Evolutionary conservation across 2,797 vertebrate genomes (phyloP), one percentile per base, ranked within the genome.

Genomic region (Mus minutoides): DNA sequence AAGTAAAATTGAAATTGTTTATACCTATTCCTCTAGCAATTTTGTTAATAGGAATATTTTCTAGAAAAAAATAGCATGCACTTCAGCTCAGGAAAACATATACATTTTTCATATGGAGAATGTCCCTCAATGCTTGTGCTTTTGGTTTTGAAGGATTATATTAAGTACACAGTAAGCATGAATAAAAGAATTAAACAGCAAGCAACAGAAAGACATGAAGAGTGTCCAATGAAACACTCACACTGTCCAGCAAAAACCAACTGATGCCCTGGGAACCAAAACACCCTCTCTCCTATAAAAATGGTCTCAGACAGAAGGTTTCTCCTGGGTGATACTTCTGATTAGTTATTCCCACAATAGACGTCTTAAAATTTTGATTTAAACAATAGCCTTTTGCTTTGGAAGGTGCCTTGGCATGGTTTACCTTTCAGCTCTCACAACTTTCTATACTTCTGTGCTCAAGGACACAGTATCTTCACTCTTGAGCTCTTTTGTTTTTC

Each of bases 21-120:
- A 67, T 40, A 54, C 17, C 14, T n/a, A 60, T 92, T 94, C 54
- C 77, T 64, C 67, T 34, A 95, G 62, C 1, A 60, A 71, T 92
- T 95, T 56, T 76, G 94, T 22, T 58, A 83, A 94, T 40, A 37
- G 24, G 12, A 92, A 84, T 96, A 84, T 90, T 87, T 71, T 87
- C 52, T 92, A 88, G 75, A 24, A 75, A 83, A 78, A 60, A 40
- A 17, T 26, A 86, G 60, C 16, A 88, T 71, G 46, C 67, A 71
- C 26, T 31, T 49, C 67, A 87, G 60, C 6, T 89, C 64, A 85
- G 79, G 54, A 12, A 92, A 90, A 80, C 24, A 94, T 73, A 56
- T 79, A 52, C 37, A 82, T 82, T 7, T 60, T 82, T 82, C 11
- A 64, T 46, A 85, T 64, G 60, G 17, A 85, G 19, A 67, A 85